Evolutionary conservation across 2,797 vertebrate genomes (phyloP), one percentile per base, ranked within the genome.

Genomic region (Valencia hispanica): DNA sequence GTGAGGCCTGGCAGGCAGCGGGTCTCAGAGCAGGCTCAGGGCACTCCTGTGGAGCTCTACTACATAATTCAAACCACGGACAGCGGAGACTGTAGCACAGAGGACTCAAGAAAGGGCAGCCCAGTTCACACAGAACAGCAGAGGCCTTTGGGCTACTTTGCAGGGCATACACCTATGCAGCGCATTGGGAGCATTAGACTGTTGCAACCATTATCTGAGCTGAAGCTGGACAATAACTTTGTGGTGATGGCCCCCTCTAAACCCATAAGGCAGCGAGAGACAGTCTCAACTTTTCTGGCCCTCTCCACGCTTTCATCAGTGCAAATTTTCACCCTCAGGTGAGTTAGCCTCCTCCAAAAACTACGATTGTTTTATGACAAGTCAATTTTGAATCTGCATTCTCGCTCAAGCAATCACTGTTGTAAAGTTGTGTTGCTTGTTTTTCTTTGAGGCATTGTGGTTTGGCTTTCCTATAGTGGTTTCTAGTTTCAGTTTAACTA

Each of bases 271-370:
- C 97, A 97, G 74, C 97, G 97, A 75, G 97, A 97, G 39, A 95
- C 97, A 0, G 94, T 98, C 43, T 97, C 95, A 0, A 94, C 96
- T 17, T 96, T 95, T 6, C 94, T 99, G 87, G 96, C 96, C 0
- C 73, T 98, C 7, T 93, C 96, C 59, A 95, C 94, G 36, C 96
- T 97, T 15, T 96, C 97, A 36, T 93, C 96, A 0, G 94, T 97
- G 88, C 97, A 97, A 53, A 96, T 96, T 76, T 99, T 99, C 92
- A 94, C 96, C 41, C 94, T 99, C 79, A 98, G 97, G 98, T 99
- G 89, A 80, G 86, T 90, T 41, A 43, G n/a, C 27, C 27, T 78
- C 48, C 27, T 81, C 50, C 12, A 36, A 81, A 51, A 34, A 68
- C 53, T 50, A 27, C 39, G 22, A 69, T 22, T 80, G 9, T 9